A percentile compares a stretch with the other conserved stretches of the same genome.
Evolutionary conservation across 2,113 vertebrate species (phyloP).

Genomic region (Heteronetta atricapilla): DNA sequence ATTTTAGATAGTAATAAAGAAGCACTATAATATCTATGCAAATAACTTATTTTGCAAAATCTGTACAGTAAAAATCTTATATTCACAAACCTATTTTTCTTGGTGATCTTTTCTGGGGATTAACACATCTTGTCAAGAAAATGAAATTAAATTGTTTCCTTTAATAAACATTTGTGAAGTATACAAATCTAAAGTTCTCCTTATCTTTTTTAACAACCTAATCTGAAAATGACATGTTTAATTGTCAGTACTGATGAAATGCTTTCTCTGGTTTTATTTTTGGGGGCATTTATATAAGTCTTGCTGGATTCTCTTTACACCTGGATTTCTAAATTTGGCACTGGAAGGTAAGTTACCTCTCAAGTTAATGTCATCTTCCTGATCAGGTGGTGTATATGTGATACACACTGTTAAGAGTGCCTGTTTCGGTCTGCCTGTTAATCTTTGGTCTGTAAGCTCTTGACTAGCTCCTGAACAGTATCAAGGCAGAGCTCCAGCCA

Average conservation of each 20-base stretch:
- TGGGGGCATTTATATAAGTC: neutral
- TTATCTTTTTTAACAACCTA: neutral
- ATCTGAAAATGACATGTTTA: neutral
- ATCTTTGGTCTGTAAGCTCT: neutral
- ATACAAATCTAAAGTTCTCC: neutral
- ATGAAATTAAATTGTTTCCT: neutral
- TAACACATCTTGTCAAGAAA: slow-evolving; percentile 6
- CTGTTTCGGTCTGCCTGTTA: neutral
- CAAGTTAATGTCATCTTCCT: neutral
- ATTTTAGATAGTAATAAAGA: neutral
- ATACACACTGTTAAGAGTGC: neutral
- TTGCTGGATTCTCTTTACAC: neutral
- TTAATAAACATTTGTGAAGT: slow-evolving; percentile 64
- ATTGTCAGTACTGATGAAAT: neutral
- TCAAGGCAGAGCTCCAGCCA: neutral
- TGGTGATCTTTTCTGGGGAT: neutral
- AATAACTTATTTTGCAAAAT: neutral
- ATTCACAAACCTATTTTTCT: neutral
- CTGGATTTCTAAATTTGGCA: neutral
- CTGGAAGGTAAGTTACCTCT: neutral
- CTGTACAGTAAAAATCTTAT: neutral
- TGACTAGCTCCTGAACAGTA: neutral
- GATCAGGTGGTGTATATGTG: too few species aligned
- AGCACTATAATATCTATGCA: slow-evolving; percentile 59
- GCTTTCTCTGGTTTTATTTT: neutral